A percentile compares a stretch with the other conserved stretches of the same genome.
phyloP scores from a whole-genome alignment of 2,797 vertebrate genomes.

The Acanthurus leucopareius region DNA sequence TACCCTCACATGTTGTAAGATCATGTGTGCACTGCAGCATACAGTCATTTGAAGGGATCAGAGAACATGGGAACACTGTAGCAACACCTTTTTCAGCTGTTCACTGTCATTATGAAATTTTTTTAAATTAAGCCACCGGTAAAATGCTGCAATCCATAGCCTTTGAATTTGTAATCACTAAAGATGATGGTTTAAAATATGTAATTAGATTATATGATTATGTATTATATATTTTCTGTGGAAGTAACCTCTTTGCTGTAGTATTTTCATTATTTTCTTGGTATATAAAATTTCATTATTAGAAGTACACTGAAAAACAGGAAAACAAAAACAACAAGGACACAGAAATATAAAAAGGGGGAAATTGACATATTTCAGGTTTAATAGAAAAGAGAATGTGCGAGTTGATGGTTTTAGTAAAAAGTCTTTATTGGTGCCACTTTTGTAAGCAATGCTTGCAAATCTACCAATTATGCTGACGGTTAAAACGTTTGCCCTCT shows the following conservation, averaged over 20 bases:
- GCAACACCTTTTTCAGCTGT: not conserved
- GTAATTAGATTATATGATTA: not conserved
- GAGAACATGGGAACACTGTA: not conserved
- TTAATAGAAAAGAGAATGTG: not conserved
- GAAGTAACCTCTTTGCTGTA: not conserved
- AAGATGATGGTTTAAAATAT: not conserved
- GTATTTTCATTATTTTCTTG: not conserved
- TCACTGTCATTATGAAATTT: not conserved
- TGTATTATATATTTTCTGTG: not conserved
- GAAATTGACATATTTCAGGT: not conserved
- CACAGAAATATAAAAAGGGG: not conserved
- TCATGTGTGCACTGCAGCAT: not conserved
- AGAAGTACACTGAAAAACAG: not conserved
- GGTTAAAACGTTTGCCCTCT: no score
- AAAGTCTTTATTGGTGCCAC: slow-evolving; percentile 7
- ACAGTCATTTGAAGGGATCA: not conserved
- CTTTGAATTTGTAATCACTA: not conserved
- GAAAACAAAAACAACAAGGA: not conserved
- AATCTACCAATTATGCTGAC: not conserved
- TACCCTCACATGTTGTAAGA: slow-evolving; percentile 2
- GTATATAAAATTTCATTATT: not conserved
- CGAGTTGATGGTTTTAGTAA: not conserved
- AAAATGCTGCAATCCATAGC: not conserved
- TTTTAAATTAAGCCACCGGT: not conserved
- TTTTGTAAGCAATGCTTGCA: not conserved